phyloP scores from a whole-genome alignment of 1,140 invertebrate species.

The Tetramorium alpestre region DNA sequence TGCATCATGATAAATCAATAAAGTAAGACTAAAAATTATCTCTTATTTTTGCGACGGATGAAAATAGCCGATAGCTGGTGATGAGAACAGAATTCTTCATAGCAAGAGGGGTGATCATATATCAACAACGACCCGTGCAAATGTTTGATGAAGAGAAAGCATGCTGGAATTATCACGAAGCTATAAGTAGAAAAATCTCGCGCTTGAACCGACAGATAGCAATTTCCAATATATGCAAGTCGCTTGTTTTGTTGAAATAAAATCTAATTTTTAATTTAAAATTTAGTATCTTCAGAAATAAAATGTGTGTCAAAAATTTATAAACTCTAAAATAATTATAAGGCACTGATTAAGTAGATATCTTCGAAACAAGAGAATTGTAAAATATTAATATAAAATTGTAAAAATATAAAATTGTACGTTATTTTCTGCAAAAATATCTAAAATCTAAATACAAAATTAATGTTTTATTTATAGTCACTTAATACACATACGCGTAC shows the following conservation, averaged over 20 bases:
- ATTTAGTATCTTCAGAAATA: not conserved
- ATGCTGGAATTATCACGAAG: not conserved
- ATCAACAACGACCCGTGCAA: constrained; percentile 3
- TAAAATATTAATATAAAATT: not conserved
- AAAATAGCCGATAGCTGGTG: constrained; percentile 13
- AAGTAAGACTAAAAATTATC: not conserved
- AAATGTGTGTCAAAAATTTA: not conserved
- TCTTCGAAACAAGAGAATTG: not conserved
- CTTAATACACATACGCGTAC: not conserved
- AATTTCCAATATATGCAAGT: not conserved
- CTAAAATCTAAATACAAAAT: not conserved
- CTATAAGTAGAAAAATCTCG: constrained; percentile 12
- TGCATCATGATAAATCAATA: not conserved
- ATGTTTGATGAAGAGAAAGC: constrained; percentile 11
- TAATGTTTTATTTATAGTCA: not conserved
- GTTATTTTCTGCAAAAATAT: not conserved
- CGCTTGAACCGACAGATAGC: not conserved
- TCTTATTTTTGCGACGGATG: constrained; percentile 5
- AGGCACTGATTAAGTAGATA: not conserved
- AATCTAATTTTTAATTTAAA: not conserved
- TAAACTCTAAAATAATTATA: not conserved
- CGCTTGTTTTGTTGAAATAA: not conserved
- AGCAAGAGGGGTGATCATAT: not conserved
- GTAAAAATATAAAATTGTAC: not conserved
- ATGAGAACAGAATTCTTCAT: not conserved